Evolutionary conservation across 1,140 invertebrate genomes (phyloP).

Genomic region (Hestina assimilis): DNA sequence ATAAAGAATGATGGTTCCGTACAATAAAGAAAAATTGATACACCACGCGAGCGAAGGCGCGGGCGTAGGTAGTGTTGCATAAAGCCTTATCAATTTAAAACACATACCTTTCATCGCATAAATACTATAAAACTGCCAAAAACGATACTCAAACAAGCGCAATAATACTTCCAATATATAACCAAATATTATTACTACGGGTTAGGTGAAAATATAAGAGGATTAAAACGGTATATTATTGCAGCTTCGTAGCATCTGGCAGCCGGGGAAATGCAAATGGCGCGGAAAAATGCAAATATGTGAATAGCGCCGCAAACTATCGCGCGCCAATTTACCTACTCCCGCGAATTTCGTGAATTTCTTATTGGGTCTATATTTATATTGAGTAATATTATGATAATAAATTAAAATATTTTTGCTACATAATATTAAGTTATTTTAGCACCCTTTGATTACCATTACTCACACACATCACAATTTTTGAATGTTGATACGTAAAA

Average conservation of each 20-base stretch:
- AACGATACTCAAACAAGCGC: background rate
- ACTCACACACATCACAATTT: no score
- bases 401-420: no score
- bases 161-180: background rate
- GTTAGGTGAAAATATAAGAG: constrained; percentile 16
- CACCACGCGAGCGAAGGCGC: no score
- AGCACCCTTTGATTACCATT: no score
- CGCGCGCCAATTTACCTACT: constrained; percentile 23
- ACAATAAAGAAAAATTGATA: no score
- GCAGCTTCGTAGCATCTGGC: constrained; percentile 24
- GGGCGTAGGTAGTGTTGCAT: no score
- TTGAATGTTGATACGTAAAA: no score
- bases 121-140: no score
- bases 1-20: no score
- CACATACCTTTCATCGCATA: no score
- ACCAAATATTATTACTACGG: constrained; percentile 12
- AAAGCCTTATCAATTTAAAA: no score
- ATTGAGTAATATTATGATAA: background rate
- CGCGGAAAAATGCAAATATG: constrained; percentile 62
- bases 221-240: constrained; percentile 23
- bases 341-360: constrained; percentile 13
- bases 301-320: constrained; percentile 42
- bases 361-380: constrained; percentile 17
- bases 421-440: no score
- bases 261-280: constrained; percentile 37